Evolutionary conservation across 2,797 vertebrate species (phyloP), one percentile per base, ranked within the genome.

Genomic region (Sebastes baramenuke): DNA sequence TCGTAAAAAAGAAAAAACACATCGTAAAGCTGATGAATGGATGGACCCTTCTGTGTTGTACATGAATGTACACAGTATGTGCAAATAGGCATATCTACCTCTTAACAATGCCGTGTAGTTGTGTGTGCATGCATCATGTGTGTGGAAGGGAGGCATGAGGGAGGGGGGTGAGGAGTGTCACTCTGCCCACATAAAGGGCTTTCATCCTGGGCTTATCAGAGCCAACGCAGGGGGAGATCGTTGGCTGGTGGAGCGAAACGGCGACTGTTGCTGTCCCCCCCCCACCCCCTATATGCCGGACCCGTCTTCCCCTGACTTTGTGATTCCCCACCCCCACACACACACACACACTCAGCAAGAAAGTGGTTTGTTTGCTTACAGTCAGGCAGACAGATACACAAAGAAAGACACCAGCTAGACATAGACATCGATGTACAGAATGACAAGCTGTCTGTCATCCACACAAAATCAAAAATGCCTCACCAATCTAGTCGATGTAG

Each of bases 181-280:
- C 67, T 75, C 67, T 73, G 84, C 87, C 86, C 92, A 88, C 87
- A 86, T 75, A 89, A 82, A 85, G 81, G 75, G 85, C 89, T 94
- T 94, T 94, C 80, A 94, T 91, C 91, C 85, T 80, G 86, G 84
- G 81, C 90, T 95, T 95, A 95, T 94, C 94, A 88, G 90, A 90
- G 91, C 86, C 90, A 84, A 81, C 82, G 34, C 92, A 93, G 93
- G 87, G 89, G 92, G 90, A 80, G 82, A 91, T 91, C 72, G 84
- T 85, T 93, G 89, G 92, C 93, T 64, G 68, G 69, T 86, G 81
- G 80, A 90, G 92, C 79, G 75, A 88, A 89, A 85, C 87, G 2
- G n/a, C 13, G 34, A 86, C 80, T 69, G 77, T 79, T 80, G 67
- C 68, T 52, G 72, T 62, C 5, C 58, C 56, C 72, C 27, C 62